phyloP scores from a whole-genome alignment of 2,113 vertebrate genomes.

The Pithys albifrons region DNA sequence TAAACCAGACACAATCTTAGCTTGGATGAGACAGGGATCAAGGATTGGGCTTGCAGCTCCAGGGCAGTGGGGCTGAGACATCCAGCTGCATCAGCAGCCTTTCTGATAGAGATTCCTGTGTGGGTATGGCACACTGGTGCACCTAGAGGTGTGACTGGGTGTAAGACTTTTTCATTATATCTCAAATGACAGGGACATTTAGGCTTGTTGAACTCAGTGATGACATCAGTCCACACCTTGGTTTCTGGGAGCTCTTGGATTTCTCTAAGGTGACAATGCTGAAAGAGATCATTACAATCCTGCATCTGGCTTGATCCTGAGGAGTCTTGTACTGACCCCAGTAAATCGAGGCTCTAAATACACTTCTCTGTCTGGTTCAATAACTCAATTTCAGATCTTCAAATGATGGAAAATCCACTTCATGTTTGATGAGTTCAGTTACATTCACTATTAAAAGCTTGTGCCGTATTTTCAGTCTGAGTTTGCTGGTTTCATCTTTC shows the following conservation, averaged over 20 bases:
- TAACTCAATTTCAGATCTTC: not conserved
- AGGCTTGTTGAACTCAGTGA: not conserved
- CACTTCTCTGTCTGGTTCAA: not conserved
- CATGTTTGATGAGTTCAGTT: not conserved
- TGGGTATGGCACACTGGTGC: not conserved
- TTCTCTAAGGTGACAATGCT: not conserved
- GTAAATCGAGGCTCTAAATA: not conserved
- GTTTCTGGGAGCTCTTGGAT: not conserved
- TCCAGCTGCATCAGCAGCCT: not conserved
- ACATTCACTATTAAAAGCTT: not conserved
- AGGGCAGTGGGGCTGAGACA: not conserved
- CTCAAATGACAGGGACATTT: not conserved
- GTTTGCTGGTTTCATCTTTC: conserved; percentile 17
- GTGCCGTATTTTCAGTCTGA: not conserved
- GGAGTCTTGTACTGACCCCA: not conserved
- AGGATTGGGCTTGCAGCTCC: not conserved
- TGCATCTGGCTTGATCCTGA: not conserved
- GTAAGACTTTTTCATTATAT: not conserved
- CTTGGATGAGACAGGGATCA: not conserved
- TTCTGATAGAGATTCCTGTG: not conserved
- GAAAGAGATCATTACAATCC: not conserved
- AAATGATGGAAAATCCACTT: conserved; percentile 10
- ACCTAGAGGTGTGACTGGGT: not conserved
- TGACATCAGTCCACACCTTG: not conserved
- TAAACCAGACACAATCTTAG: not conserved